Evolutionary conservation across 1,140 invertebrate species (phyloP).

Genomic region (Pseudomyrmex flavicornis): DNA sequence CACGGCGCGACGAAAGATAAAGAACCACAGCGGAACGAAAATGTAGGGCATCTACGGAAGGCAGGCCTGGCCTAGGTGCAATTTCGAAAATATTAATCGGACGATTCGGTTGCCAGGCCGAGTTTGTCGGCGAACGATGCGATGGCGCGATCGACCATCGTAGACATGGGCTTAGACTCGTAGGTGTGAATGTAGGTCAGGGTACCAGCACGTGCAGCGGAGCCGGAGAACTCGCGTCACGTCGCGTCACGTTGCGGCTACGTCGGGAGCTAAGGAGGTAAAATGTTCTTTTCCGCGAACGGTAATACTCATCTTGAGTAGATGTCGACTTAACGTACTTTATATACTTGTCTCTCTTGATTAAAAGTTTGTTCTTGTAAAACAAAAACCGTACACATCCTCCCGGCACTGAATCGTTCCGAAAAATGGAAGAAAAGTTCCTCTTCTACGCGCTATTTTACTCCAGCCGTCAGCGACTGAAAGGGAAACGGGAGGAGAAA

Average conservation of each 20-base stretch:
- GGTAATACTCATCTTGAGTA: neutral
- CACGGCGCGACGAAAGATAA: neutral
- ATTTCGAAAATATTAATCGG: constrained; percentile 74
- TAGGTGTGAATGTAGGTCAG: constrained; percentile 80
- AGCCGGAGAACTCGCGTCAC: constrained; percentile 5
- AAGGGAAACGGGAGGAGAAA: too few species aligned
- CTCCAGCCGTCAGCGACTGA: too few species aligned
- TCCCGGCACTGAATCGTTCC: too few species aligned
- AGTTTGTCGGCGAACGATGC: constrained; percentile 57
- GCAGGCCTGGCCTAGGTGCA: constrained; percentile 28
- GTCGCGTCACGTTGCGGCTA: constrained; percentile 50
- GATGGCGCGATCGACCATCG: constrained; percentile 71
- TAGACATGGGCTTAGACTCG: constrained; percentile 70
- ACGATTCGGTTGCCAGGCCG: constrained; percentile 66
- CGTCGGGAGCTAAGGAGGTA: neutral
- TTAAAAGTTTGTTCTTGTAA: too few species aligned
- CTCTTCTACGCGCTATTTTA: too few species aligned
- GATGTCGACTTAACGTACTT: too few species aligned
- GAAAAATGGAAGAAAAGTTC: too few species aligned
- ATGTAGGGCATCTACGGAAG: constrained; percentile 59
- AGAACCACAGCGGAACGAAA: constrained; percentile 8
- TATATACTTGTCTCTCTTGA: too few species aligned
- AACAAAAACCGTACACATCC: too few species aligned
- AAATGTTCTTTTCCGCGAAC: neutral
- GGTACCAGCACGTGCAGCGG: constrained; percentile 74